Conservation (phyloP, 2,113 vertebrate genomes). For the Cochlearius cochlearius region DNA sequence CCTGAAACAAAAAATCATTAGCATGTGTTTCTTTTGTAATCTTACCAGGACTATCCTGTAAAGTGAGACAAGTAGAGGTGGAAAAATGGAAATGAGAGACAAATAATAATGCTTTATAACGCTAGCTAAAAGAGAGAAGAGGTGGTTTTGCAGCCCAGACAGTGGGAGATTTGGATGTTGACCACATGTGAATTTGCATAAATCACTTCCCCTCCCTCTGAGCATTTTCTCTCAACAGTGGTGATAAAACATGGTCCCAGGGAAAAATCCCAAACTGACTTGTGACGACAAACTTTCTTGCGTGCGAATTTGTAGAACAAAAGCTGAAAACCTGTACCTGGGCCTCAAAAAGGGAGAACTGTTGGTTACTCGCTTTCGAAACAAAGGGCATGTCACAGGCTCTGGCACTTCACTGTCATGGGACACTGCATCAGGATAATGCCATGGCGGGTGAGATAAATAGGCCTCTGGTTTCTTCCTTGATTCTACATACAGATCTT, state of each 20-base stretch:
- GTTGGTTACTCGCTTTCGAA: background rate
- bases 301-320: background rate
- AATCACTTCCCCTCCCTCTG: background rate
- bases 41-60: background rate
- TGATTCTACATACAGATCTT: background rate
- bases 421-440: background rate
- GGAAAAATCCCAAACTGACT: background rate
- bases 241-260: background rate
- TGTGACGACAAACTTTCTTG: background rate
- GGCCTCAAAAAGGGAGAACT: background rate
- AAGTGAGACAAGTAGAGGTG: background rate
- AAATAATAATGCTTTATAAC: background rate
- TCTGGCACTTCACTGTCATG: background rate
- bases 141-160: background rate
- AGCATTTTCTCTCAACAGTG: background rate
- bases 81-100: background rate
- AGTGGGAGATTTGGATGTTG: background rate
- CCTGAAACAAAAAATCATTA: constrained; percentile 34
- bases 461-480: background rate
- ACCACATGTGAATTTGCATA: background rate
- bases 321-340: background rate
- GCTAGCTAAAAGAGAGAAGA: background rate
- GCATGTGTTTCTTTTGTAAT: background rate
- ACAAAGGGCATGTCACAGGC: background rate
- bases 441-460: background rate